Percentiles rank a stretch among this genome's conserved stretches.
phyloP scores from a whole-genome alignment of 1,140 invertebrate species.

The Bombus huntii region DNA sequence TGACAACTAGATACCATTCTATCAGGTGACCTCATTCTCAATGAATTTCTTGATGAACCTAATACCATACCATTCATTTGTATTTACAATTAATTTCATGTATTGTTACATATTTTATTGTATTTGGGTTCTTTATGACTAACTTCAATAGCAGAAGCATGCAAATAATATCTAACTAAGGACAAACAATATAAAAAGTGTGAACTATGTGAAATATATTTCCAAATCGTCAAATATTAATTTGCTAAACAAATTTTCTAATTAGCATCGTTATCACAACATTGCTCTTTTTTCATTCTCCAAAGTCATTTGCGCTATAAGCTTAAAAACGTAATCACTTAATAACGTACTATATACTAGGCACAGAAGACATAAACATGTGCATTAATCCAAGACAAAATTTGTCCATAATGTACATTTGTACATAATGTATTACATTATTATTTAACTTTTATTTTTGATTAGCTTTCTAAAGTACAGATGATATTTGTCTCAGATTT shows the following conservation, averaged over 20 bases:
- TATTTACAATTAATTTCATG: conserved; percentile 37
- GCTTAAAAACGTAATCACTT: conserved; percentile 67
- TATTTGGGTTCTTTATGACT: conserved; percentile 48
- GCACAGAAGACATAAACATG: conserved; percentile 45
- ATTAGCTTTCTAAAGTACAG: neutral
- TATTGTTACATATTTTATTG: conserved; percentile 9
- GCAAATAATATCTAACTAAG: conserved; percentile 65
- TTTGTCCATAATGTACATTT: neutral
- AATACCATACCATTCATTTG: conserved; percentile 25
- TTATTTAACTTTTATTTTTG: neutral
- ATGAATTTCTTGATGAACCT: conserved; percentile 76
- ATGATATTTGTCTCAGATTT: conserved; percentile 43
- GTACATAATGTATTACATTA: neutral
- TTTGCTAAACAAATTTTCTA: conserved; percentile 61
- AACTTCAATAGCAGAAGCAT: conserved; percentile 68
- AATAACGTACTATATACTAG: conserved; percentile 64
- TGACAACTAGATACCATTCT: conserved; percentile 88
- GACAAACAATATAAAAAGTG: conserved; percentile 54
- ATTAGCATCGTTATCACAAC: conserved; percentile 53
- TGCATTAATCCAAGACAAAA: conserved; percentile 53
- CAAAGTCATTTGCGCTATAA: conserved; percentile 70
- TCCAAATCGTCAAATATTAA: conserved; percentile 61
- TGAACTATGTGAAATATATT: conserved; percentile 60
- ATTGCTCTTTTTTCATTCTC: conserved; percentile 58
- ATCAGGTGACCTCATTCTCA: conserved; percentile 87